A percentile compares a stretch with the other conserved stretches of the same genome.
These are phyloP conservation scores for Sebastes alutus DNA, from an alignment of 2,797 vertebrate genomes.

Conservation along the genomic window DNA sequence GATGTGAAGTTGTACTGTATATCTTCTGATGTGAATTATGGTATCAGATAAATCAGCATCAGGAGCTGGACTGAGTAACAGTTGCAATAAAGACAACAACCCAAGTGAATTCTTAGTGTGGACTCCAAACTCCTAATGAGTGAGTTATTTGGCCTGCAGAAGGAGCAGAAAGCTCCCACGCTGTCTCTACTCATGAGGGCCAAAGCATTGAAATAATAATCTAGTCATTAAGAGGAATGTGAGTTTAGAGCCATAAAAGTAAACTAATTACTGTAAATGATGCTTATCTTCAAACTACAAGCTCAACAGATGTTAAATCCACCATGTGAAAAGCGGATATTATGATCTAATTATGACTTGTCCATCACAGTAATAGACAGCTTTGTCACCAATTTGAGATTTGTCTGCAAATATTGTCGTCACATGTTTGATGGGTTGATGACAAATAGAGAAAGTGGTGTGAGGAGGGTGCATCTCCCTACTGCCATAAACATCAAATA, in stretches of 20 bases:
- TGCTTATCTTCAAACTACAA: constrained; percentile 7
- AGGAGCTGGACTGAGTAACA: neutral
- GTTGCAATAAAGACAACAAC: neutral
- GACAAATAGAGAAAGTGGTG: neutral
- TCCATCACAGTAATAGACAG: neutral
- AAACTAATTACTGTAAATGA: constrained; percentile 6
- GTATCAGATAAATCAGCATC: neutral
- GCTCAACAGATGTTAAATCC: neutral
- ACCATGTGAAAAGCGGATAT: neutral
- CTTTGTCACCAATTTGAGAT: neutral
- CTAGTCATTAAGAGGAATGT: neutral
- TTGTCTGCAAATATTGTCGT: neutral
- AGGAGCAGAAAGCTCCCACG: neutral
- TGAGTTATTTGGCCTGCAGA: constrained; percentile 1
- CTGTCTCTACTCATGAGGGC: neutral
- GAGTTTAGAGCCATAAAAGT: neutral
- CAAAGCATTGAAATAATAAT: constrained; percentile 23
- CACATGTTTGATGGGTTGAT: neutral
- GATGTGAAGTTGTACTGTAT: neutral
- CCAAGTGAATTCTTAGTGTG: neutral
- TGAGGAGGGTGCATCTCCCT: neutral
- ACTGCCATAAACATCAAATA: constrained; percentile 13
- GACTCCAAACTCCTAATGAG: neutral
- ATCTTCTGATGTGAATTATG: neutral
- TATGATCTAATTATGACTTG: neutral